phyloP scores from a whole-genome alignment of 53 echinoderm and acorn worm genomes.

The Echinarachnius parma region DNA sequence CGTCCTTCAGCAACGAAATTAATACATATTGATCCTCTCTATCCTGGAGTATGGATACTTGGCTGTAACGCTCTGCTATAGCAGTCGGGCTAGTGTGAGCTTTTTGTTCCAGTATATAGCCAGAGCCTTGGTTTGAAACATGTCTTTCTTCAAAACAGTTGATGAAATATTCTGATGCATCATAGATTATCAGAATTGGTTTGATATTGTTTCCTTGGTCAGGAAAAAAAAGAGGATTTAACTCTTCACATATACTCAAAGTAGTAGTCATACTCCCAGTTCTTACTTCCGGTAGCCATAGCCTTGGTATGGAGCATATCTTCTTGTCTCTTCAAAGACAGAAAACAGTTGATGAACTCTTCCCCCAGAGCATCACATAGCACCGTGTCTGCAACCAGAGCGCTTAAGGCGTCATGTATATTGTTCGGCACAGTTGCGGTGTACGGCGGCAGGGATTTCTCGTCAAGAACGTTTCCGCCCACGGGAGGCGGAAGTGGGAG shows the following conservation, averaged over 20 bases:
- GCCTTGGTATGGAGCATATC: constrained; percentile 21
- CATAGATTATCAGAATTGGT: too few species aligned
- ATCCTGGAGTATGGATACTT: too few species aligned
- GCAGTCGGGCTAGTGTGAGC: too few species aligned
- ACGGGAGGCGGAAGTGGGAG: constrained; percentile 17
- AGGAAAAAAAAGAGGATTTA: too few species aligned
- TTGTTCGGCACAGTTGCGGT: constrained; percentile 17
- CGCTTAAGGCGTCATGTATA: constrained; percentile 25
- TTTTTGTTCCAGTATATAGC: too few species aligned
- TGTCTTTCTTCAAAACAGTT: too few species aligned
- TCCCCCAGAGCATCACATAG: constrained; percentile 25
- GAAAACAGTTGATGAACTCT: constrained; percentile 39
- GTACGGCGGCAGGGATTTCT: constrained; percentile 14
- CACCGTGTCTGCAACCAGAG: constrained; percentile 27
- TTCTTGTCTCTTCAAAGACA: constrained; percentile 19
- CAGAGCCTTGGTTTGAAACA: too few species aligned
- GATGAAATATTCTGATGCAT: too few species aligned
- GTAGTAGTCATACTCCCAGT: constrained; percentile 38
- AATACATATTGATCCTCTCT: too few species aligned
- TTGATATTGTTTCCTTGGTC: too few species aligned
- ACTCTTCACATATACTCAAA: constrained; percentile 40
- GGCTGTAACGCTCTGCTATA: too few species aligned
- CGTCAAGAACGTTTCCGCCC: constrained; percentile 9
- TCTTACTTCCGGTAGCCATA: constrained; percentile 3
- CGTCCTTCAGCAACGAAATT: too few species aligned